Percentiles rank a stretch among this genome's conserved stretches.
phyloP scores from a whole-genome alignment of 2,888 invertebrate species.

The Thera britannica region DNA sequence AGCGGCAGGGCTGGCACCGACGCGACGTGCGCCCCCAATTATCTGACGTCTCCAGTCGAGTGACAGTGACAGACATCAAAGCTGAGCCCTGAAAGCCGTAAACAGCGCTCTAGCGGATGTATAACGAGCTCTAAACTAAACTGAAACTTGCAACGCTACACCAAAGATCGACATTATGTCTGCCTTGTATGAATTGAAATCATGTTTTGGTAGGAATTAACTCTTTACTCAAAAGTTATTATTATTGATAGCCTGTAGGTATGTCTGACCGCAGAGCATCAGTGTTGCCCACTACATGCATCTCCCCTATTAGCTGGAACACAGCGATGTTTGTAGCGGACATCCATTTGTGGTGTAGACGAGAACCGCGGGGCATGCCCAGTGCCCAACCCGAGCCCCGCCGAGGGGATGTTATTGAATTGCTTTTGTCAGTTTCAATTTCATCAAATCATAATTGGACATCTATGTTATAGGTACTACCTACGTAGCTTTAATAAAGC shows the following conservation, averaged over 20 bases:
- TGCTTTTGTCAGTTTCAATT: constrained; percentile 19
- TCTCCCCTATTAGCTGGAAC: constrained; percentile 27
- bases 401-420: constrained; percentile 16
- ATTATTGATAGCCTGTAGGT: background rate
- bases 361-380: constrained; percentile 22
- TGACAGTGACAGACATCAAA: constrained; percentile 25
- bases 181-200: background rate
- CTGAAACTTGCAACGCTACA: no score
- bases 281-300: background rate
- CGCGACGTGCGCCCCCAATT: constrained; percentile 12
- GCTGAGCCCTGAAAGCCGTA: constrained; percentile 3
- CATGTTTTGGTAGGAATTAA: no score
- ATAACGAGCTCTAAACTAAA: background rate
- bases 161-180: background rate
- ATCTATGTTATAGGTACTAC: background rate
- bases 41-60: constrained; percentile 12
- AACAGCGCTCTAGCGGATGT: background rate
- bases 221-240: background rate
- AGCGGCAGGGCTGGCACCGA: constrained; percentile 23
- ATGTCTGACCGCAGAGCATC: background rate
- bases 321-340: constrained; percentile 24
- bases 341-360: constrained; percentile 36
- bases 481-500: background rate
- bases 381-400: background rate
- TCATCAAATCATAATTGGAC: constrained; percentile 13